phyloP scores from a whole-genome alignment of 2,797 vertebrate genomes.

The Limnodromus scolopaceus region DNA sequence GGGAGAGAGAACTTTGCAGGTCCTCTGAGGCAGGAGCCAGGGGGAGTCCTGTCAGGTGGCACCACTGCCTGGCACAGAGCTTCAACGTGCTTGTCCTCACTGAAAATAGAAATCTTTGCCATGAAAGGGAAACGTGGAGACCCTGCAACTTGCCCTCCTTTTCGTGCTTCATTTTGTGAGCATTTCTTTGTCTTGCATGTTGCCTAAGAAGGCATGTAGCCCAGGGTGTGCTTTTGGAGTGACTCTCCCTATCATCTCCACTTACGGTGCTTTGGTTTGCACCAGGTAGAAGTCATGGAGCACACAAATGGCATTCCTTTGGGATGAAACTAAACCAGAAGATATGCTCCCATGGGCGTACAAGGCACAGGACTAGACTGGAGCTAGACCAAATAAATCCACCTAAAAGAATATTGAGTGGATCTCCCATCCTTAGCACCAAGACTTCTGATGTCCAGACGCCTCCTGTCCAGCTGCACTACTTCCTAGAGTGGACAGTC shows the following conservation, averaged over 20 bases:
- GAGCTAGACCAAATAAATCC: background rate
- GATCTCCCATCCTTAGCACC: accelerated
- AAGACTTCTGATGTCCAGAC: background rate
- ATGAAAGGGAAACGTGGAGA: background rate
- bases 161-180: background rate
- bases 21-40: background rate
- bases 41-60: background rate
- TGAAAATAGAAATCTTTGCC: background rate
- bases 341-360: background rate
- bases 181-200: background rate
- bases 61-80: background rate
- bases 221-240: background rate
- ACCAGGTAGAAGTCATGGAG: background rate
- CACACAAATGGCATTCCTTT: background rate
- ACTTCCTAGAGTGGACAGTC: background rate
- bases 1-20: background rate
- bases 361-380: background rate
- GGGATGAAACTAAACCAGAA: background rate
- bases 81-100: background rate
- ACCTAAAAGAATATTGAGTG: background rate
- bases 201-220: background rate
- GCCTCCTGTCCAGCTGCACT: background rate
- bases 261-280: background rate
- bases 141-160: background rate
- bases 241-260: background rate